These are phyloP conservation scores for Maccullochella peelii DNA, from an alignment of 2,113 vertebrate genomes.

Conservation along the genomic window DNA sequence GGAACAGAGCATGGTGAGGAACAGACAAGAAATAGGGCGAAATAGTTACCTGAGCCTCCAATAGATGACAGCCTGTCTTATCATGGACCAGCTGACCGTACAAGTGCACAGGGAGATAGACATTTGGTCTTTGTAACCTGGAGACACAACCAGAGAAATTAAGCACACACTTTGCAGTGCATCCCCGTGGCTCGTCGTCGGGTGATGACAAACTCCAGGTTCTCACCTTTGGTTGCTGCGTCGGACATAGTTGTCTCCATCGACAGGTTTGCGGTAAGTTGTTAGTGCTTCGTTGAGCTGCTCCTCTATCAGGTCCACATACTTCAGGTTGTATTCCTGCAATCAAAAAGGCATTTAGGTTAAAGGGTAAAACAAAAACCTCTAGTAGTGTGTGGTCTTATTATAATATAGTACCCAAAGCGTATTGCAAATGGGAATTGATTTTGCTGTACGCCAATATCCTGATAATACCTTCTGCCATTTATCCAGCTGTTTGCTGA, in stretches of 20 bases:
- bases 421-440: not conserved
- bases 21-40: not conserved
- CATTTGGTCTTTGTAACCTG: slow-evolving; percentile 97
- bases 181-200: not conserved
- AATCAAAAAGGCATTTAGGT: slow-evolving; percentile 2
- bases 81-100: slow-evolving; percentile 98
- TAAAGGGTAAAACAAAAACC: not conserved
- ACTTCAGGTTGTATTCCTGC: slow-evolving; percentile 97
- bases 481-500: slow-evolving; percentile 97
- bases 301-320: slow-evolving; percentile 97
- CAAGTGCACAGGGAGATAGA: slow-evolving; percentile 96
- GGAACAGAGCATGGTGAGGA: not conserved
- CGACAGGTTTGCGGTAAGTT: slow-evolving; percentile 96
- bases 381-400: not conserved
- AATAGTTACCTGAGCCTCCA: slow-evolving; percentile 92
- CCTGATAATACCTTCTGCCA: slow-evolving; percentile 93
- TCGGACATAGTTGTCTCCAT: slow-evolving; percentile 98
- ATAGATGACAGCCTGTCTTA: slow-evolving; percentile 96
- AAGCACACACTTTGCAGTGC: not conserved
- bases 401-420: not conserved
- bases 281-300: slow-evolving; percentile 98
- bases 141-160: slow-evolving; percentile 37
- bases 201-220: not conserved
- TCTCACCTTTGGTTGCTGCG: slow-evolving; percentile 96
- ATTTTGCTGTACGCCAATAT: not conserved